Percentiles rank a stretch among this genome's conserved stretches.
Evolutionary conservation across 92 coral and sea anemone species (phyloP).

Genomic region (Bergia sp.): DNA sequence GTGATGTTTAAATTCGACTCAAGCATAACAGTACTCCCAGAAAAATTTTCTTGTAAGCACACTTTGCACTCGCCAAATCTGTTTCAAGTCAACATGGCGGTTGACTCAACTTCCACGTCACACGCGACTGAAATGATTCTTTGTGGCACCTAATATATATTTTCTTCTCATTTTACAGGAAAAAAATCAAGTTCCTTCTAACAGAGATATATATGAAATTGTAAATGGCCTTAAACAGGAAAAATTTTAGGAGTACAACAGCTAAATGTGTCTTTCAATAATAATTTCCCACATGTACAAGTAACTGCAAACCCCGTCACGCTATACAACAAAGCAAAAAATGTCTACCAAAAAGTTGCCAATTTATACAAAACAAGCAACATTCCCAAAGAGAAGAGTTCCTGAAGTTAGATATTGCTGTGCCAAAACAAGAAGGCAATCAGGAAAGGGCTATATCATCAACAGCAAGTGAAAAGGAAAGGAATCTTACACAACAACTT

Average conservation of each 20-base stretch:
- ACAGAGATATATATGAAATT: background rate
- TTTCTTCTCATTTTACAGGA: background rate
- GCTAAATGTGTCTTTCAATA: background rate
- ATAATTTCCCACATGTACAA: background rate
- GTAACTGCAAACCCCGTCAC: background rate
- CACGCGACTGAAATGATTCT: background rate
- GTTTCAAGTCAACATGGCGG: conserved; percentile 9
- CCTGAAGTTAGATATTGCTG: background rate
- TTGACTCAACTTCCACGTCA: background rate
- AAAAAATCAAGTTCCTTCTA: conserved; percentile 6
- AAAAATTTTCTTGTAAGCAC: background rate
- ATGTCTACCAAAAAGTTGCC: background rate
- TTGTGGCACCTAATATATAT: background rate
- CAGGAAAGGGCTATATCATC: background rate
- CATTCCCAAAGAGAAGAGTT: background rate
- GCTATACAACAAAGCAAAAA: conserved; percentile 11
- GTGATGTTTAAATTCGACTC: background rate
- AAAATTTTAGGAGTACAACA: background rate
- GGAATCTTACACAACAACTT: background rate
- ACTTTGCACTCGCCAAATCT: background rate
- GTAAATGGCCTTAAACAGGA: background rate
- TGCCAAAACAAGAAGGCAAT: conserved; percentile 11
- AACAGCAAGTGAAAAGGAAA: conserved; percentile 14
- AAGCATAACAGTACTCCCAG: background rate
- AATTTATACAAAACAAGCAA: background rate